Conservation (phyloP, 1,140 invertebrate genomes). For the Drosophila seguyi region DNA sequence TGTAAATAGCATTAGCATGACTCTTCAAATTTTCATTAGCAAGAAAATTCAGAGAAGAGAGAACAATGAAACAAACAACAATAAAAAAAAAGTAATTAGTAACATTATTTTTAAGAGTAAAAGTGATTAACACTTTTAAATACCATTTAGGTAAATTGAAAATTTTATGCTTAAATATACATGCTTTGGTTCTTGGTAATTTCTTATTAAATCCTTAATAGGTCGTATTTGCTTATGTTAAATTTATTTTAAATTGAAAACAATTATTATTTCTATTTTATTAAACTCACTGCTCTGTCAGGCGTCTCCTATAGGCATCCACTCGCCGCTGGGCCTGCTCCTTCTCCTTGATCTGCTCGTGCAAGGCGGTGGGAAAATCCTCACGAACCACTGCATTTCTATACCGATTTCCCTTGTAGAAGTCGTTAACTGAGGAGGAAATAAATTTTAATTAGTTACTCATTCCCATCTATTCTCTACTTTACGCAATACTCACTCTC, state of each 20-base stretch:
- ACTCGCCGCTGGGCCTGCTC: slow-evolving; percentile 87
- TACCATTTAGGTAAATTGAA: no score
- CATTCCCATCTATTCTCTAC: neutral
- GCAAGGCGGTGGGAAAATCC: slow-evolving; percentile 93
- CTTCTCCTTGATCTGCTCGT: slow-evolving; percentile 92
- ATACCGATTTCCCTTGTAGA: slow-evolving; percentile 93
- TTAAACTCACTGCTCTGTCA: slow-evolving; percentile 72
- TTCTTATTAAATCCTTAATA: no score
- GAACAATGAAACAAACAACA: neutral
- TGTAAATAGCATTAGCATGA: neutral
- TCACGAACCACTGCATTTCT: slow-evolving; percentile 95
- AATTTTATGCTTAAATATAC: no score
- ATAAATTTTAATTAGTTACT: neutral
- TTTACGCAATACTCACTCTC: slow-evolving; percentile 90
- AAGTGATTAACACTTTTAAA: no score
- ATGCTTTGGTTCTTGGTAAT: no score
- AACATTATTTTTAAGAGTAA: neutral
- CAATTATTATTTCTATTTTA: neutral
- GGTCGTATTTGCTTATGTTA: no score
- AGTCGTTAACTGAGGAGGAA: slow-evolving; percentile 89
- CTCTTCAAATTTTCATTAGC: slow-evolving; percentile 1
- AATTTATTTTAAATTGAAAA: neutral
- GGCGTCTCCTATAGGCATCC: slow-evolving; percentile 86
- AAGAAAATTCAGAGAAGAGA: no score
- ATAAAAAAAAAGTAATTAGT: neutral